Evolutionary conservation across 2,888 invertebrate species (phyloP), one percentile per base, ranked within the genome.

Genomic region (Trissoscelio sp.): DNA sequence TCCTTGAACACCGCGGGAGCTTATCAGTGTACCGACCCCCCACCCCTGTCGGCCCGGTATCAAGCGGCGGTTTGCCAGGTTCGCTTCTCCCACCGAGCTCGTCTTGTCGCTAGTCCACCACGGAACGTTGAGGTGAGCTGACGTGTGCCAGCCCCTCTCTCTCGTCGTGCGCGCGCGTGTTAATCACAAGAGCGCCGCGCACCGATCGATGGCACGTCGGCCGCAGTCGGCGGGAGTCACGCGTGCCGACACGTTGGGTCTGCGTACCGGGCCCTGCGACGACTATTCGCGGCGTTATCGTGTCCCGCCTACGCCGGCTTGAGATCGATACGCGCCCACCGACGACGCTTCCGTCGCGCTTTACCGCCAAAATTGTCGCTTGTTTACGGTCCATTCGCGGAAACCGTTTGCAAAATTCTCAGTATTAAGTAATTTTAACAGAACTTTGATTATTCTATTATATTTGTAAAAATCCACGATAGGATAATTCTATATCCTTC

Each of bases 291-390:
- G 34, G 51, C 44, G 42, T 70, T 55, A 58, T 77, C 69, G 75
- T 79, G 81, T 81, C 57, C 70, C 72, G 83, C 81, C 83, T 79
- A 81, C 79, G 73, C 81, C 78, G 83, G 75, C 78, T 80, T 28
- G 66, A 83, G 80, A 84, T 84, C 84, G 83, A 84, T 84, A 84
- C 77, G 75, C 83, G 55, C 34, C 62, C 62, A 62, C 64, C 72
- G 44, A 31, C 70, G 78, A 55, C 70, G 64, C 70, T 58, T 53
- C 62, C 60, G 11, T 34, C 44, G 44, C 9, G 3, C 18, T 42
- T 58, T 18, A 18, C 55, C 55, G 51, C 39, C 22, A 64, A 46
- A 64, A n/a, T 57, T 37, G 11, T 37, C 20, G 34, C 34, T 24
- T 48, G 48, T 48, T 48, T 48, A 48, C 22, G 31, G n/a, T 53